phyloP scores from a whole-genome alignment of 2,888 invertebrate genomes.

The Ctena decussata region DNA sequence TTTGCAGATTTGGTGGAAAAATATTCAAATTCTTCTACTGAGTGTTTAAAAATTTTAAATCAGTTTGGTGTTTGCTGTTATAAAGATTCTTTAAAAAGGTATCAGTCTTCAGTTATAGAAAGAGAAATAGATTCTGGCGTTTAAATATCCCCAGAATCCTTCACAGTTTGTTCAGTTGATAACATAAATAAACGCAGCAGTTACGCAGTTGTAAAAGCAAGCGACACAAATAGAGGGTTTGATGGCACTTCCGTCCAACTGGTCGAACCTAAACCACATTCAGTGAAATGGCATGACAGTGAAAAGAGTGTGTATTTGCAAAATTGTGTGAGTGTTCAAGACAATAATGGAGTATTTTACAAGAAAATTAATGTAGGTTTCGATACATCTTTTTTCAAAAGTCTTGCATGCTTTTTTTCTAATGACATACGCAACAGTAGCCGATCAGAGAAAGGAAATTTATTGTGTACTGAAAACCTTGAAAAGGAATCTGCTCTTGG shows the following conservation, averaged over 20 bases:
- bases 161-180: background rate
- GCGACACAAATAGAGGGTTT: conserved; percentile 9
- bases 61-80: background rate
- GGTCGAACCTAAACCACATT: background rate
- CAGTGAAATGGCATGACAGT: background rate
- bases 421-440: background rate
- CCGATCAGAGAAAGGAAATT: background rate
- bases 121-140: background rate
- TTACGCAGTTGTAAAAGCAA: background rate
- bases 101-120: background rate
- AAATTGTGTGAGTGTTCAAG: background rate
- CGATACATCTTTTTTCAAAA: background rate
- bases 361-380: background rate
- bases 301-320: background rate
- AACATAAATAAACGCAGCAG: background rate
- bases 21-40: background rate
- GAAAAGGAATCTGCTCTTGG: background rate
- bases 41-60: background rate
- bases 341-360: background rate
- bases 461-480: background rate
- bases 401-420: background rate
- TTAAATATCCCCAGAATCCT: background rate
- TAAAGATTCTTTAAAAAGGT: conserved; percentile 2
- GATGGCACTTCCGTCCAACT: conserved; percentile 23
- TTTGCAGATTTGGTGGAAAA: conserved; percentile 15